Conservation (phyloP, 2,113 vertebrate genomes). For the Carettochelys insculpta region DNA sequence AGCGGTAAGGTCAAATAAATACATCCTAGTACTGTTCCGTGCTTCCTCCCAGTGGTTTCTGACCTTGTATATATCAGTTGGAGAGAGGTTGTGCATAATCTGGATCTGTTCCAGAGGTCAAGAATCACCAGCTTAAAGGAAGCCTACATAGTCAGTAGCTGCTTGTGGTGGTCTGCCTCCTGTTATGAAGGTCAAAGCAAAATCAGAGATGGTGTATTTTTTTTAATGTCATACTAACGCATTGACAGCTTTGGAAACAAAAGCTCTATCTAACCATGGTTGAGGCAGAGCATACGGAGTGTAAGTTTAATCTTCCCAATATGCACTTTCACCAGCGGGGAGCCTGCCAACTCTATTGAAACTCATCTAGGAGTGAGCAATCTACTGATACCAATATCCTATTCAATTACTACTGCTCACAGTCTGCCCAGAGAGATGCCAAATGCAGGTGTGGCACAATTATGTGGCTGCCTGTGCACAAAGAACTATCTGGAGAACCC, state of each 20-base stretch:
- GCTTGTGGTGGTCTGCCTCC: background rate
- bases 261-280: background rate
- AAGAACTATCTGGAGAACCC: background rate
- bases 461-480: rapidly evolving
- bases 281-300: background rate
- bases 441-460: rapidly evolving
- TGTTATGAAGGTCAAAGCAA: background rate
- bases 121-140: background rate
- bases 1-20: background rate
- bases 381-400: rapidly evolving
- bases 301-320: background rate
- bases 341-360: background rate
- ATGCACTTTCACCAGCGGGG: background rate
- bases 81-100: background rate
- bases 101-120: background rate
- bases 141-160: background rate
- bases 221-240: background rate
- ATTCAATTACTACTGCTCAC: rapidly evolving
- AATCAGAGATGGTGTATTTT: background rate
- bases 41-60: background rate
- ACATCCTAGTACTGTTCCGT: background rate
- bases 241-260: background rate
- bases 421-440: rapidly evolving
- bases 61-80: background rate
- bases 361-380: rapidly evolving